Conservation (phyloP, 2,797 vertebrate species). For the Peromyscus attwateri region DNA sequence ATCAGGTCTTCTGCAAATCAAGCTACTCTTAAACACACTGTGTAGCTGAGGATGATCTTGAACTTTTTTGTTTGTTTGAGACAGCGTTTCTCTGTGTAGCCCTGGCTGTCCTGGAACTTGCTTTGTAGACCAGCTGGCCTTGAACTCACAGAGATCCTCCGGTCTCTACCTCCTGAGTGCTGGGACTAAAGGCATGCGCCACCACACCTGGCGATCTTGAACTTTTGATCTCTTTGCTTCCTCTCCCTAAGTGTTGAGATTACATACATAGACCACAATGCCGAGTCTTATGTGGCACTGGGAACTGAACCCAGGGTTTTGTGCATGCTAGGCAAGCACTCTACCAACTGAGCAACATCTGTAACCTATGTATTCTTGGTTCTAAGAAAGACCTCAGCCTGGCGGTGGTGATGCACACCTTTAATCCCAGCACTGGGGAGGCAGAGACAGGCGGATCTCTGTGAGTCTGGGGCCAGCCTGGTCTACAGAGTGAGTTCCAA, state of each 20-base stretch:
- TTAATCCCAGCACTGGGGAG: background rate
- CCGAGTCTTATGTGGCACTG: background rate
- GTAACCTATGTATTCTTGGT: background rate
- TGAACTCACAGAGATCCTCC: background rate
- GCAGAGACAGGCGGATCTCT: background rate
- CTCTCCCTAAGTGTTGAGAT: background rate
- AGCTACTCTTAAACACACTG: background rate
- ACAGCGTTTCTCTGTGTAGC: background rate
- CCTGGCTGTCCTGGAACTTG: background rate
- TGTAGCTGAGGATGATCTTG: background rate
- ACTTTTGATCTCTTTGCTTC: background rate
- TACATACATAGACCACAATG: background rate
- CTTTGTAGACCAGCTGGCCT: background rate
- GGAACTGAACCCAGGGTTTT: background rate
- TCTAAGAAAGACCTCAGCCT: background rate
- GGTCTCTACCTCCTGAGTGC: background rate
- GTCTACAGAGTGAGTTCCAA: background rate
- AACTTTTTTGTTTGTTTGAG: background rate
- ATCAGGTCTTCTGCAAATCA: background rate
- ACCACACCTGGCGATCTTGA: background rate
- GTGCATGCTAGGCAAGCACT: background rate
- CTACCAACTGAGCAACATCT: background rate
- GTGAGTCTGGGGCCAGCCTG: background rate
- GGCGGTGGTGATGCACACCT: background rate
- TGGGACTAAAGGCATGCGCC: background rate